Evolutionary conservation across 2,113 vertebrate species (phyloP).

Genomic region (Ceratotherium simum): DNA sequence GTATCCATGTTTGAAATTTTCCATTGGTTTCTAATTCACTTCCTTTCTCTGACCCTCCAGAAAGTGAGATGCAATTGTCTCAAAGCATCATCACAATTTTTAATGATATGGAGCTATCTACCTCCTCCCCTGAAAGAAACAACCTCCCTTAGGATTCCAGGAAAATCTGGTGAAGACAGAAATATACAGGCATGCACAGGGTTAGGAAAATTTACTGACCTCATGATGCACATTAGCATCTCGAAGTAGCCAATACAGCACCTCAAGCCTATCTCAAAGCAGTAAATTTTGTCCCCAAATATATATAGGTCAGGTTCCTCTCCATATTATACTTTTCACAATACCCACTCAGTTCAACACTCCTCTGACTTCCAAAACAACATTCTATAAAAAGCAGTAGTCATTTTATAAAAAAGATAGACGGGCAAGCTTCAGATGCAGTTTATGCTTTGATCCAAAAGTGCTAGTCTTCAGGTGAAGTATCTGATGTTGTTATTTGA

Average conservation of each 20-base stretch:
- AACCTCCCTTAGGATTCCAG: neutral
- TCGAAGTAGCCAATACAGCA: neutral
- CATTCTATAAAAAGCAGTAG: slow-evolving; percentile 1
- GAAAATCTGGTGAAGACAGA: slow-evolving; percentile 50
- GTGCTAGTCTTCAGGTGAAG: neutral
- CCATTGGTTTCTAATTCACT: slow-evolving; percentile 68
- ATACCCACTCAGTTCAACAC: neutral
- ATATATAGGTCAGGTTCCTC: neutral
- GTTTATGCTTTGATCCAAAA: slow-evolving; percentile 43
- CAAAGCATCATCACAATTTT: slow-evolving; percentile 56
- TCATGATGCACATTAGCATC: neutral
- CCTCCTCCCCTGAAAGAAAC: slow-evolving; percentile 1
- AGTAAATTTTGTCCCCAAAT: slow-evolving; percentile 32
- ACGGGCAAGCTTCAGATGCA: neutral
- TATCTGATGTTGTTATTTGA: neutral
- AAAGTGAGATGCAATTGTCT: slow-evolving; percentile 63
- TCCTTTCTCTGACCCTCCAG: slow-evolving; percentile 62
- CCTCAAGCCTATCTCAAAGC: slow-evolving; percentile 20
- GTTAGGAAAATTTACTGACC: slow-evolving; percentile 45
- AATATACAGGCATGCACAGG: neutral
- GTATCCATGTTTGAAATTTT: slow-evolving; percentile 66
- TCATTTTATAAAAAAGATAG: neutral
- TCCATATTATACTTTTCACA: slow-evolving; percentile 29
- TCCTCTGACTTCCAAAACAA: slow-evolving; percentile 37
- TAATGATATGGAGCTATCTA: slow-evolving; percentile 34